phyloP scores from a whole-genome alignment of 1,140 invertebrate species.

The Bilobella aurantiaca region DNA sequence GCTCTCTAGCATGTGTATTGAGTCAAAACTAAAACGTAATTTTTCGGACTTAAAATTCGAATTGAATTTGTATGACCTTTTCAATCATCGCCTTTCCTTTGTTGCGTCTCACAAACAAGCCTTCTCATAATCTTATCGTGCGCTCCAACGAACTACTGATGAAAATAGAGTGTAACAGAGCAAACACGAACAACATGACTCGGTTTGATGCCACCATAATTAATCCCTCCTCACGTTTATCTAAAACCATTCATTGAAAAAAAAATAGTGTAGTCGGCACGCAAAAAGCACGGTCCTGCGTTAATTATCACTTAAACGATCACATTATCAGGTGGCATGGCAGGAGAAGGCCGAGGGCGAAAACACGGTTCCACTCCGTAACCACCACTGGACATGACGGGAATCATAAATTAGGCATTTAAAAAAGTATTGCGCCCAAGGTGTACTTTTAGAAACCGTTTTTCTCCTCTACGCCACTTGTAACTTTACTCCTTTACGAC shows the following conservation, averaged over 20 bases:
- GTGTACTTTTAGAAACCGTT: too few species aligned
- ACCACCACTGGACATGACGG: neutral
- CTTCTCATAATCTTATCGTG: neutral
- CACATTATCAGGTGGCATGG: too few species aligned
- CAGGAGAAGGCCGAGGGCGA: too few species aligned
- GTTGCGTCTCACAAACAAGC: neutral
- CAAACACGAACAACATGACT: neutral
- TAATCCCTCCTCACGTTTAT: neutral
- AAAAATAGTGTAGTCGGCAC: neutral
- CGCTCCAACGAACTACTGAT: neutral
- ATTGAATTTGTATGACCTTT: neutral
- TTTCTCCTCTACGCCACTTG: too few species aligned
- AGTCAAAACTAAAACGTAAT: too few species aligned
- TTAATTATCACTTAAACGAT: neutral
- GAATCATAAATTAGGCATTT: neutral
- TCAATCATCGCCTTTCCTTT: neutral
- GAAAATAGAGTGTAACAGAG: neutral
- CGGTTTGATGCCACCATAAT: slow-evolving; percentile 2
- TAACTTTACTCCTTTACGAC: too few species aligned
- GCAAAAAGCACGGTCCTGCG: neutral
- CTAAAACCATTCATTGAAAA: neutral
- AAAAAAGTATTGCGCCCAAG: too few species aligned
- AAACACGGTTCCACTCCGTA: neutral
- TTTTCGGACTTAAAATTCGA: neutral
- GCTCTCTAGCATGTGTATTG: too few species aligned